A percentile compares a stretch with the other conserved stretches of the same genome.
These are phyloP conservation scores for Cheilosia scutellata DNA, from an alignment of 2,888 invertebrate species.

Conservation along the genomic window DNA sequence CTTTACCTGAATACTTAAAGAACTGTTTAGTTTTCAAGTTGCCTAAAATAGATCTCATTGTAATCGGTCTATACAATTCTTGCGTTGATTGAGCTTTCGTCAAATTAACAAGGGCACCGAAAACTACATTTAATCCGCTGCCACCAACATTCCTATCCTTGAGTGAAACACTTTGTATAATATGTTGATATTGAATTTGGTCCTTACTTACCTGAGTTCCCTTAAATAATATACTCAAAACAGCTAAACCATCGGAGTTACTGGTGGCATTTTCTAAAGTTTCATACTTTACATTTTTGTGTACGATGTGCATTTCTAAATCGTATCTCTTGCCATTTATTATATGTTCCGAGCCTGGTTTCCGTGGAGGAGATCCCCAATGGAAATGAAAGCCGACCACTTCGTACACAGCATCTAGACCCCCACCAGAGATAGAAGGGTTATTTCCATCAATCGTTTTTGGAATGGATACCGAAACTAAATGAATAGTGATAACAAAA, in stretches of 20 bases:
- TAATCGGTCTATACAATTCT: conserved; percentile 74
- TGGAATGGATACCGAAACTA: conserved; percentile 79
- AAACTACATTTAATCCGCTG: conserved; percentile 78
- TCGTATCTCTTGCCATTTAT: conserved; percentile 84
- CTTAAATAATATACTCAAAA: conserved; percentile 87
- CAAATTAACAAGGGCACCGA: conserved; percentile 77
- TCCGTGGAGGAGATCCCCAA: conserved; percentile 87
- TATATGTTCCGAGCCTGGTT: conserved; percentile 86
- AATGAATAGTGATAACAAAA: not conserved
- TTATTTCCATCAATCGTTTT: conserved; percentile 77
- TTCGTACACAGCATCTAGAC: conserved; percentile 76
- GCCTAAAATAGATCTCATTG: conserved; percentile 79
- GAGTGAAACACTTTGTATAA: not conserved
- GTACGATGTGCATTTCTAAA: conserved; percentile 88
- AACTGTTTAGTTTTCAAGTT: conserved; percentile 79
- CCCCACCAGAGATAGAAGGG: conserved; percentile 80
- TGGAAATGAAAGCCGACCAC: conserved; percentile 37
- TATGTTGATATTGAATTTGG: not conserved
- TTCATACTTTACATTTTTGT: conserved; percentile 86
- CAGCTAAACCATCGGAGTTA: conserved; percentile 86
- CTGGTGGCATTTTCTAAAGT: conserved; percentile 85
- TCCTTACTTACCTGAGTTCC: conserved; percentile 80
- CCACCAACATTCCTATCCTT: not conserved
- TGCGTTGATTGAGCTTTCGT: conserved; percentile 76
- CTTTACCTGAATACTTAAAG: conserved; percentile 80